Base-by-base conservation (phyloP, 2,888 invertebrate species). In the Drosophila nr. perissopoda region DNA sequence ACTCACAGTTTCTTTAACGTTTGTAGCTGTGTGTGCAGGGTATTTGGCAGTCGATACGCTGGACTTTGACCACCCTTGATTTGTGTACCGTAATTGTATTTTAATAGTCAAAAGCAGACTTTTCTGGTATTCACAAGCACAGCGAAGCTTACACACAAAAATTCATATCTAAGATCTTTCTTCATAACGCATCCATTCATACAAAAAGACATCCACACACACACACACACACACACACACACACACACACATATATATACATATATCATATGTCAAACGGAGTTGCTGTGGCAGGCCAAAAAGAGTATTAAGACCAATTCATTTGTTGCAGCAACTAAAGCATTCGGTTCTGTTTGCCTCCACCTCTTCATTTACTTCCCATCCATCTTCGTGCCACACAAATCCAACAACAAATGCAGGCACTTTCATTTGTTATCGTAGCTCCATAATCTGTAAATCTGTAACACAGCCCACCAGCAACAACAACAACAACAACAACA, bases 381-480 rank as follows among this genome's bases (percentile, higher is more conserved):
- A 66, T 65, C 76, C 61, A 67, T 80, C 69, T 73, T 77, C 58
- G 62, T 48, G 56, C 51, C 61, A 45, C 63, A 61, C 40, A 60
- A 45, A 52, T 38, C 57, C 45, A 45, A 61, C 42, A 57, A 42
- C 42, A 62, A 64, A 73, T 64, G 59, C 81, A 83, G 83, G 73
- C 86, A 85, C 89, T 87, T 87, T 87, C 89, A 83, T 87, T 87
- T 82, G 83, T 83, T 87, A 87, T 87, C 87, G 27, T 74, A 70
- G 42, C 63, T 62, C 70, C 76, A 68, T 73, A 57, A 85, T 87
- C 89, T 83, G 73, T 78, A 79, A 81, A 86, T 84, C 87, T 81
- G 66, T 65, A 83, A 78, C 88, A 86, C 85, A 86, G 84, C 61
- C 87, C 82, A 80, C 72, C 82, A 85, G 21, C 45, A 45, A 1